Conservation (phyloP, 1,140 invertebrate species). For the Hycleus phaleratus region DNA sequence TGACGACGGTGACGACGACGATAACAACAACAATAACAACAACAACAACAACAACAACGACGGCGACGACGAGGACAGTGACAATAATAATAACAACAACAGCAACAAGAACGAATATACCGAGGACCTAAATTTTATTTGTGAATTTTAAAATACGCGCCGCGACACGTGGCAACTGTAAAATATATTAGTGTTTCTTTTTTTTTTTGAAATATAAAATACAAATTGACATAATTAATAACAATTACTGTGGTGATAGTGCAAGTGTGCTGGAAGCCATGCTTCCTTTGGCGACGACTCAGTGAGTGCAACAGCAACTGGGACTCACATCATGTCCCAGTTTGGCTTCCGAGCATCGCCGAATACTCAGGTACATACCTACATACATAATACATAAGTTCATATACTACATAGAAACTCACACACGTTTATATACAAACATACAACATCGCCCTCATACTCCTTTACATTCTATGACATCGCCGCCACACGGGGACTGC, state of each 20-base stretch:
- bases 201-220: too few relatives aligned
- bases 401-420: background rate
- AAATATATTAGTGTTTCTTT: too few relatives aligned
- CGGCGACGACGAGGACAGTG: too few relatives aligned
- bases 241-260: slow-evolving; percentile 6
- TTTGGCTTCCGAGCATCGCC: slow-evolving; percentile 59
- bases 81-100: background rate
- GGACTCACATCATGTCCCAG: slow-evolving; percentile 58
- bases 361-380: slow-evolving; percentile 51
- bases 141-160: background rate
- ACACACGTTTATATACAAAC: too few relatives aligned
- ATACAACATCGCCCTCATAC: background rate
- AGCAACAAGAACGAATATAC: background rate
- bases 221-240: too few relatives aligned
- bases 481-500: background rate
- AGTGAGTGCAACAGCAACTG: slow-evolving; percentile 40
- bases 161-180: slow-evolving; percentile 18
- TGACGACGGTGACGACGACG: background rate
- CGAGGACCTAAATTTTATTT: background rate
- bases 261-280: slow-evolving; percentile 34
- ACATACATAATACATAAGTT: background rate
- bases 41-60: background rate
- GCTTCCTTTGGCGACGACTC: slow-evolving; percentile 37
- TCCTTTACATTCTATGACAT: slow-evolving; percentile 2
- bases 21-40: slow-evolving; percentile 4